phyloP scores from a whole-genome alignment of 2,888 invertebrate species.

The Schizaphis graminum region DNA sequence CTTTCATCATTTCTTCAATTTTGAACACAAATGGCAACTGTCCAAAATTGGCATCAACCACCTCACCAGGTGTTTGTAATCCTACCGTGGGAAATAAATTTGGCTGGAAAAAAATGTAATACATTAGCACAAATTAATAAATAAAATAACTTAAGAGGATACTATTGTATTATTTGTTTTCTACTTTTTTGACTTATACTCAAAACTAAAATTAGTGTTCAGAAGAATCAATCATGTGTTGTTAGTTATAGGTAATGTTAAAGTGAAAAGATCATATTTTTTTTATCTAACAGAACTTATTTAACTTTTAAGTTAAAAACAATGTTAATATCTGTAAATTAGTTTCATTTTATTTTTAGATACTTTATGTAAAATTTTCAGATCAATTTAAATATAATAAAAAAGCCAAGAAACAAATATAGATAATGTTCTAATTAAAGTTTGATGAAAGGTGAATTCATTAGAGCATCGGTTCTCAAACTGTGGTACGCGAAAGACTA shows the following conservation, averaged over 20 bases:
- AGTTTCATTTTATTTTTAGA: background rate
- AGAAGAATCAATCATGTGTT: background rate
- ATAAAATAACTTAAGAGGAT: background rate
- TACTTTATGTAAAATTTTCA: background rate
- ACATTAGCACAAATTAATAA: background rate
- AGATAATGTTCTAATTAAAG: background rate
- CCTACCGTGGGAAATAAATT: constrained; percentile 98
- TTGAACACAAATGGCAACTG: constrained; percentile 97
- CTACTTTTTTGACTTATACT: background rate
- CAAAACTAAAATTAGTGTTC: background rate
- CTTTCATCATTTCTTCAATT: constrained; percentile 96
- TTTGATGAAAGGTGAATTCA: background rate
- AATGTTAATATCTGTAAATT: background rate
- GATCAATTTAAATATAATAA: background rate
- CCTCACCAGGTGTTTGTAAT: constrained; percentile 97
- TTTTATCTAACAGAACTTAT: background rate
- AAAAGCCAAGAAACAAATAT: background rate
- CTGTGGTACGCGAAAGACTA: too few relatives aligned
- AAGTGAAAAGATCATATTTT: background rate
- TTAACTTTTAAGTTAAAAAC: background rate
- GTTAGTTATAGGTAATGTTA: background rate
- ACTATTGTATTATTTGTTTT: background rate
- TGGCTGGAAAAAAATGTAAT: constrained; percentile 76
- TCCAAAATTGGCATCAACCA: constrained; percentile 98
- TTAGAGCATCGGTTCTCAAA: too few relatives aligned